phyloP scores from a whole-genome alignment of 2,113 vertebrate genomes.

The Natator depressus region DNA sequence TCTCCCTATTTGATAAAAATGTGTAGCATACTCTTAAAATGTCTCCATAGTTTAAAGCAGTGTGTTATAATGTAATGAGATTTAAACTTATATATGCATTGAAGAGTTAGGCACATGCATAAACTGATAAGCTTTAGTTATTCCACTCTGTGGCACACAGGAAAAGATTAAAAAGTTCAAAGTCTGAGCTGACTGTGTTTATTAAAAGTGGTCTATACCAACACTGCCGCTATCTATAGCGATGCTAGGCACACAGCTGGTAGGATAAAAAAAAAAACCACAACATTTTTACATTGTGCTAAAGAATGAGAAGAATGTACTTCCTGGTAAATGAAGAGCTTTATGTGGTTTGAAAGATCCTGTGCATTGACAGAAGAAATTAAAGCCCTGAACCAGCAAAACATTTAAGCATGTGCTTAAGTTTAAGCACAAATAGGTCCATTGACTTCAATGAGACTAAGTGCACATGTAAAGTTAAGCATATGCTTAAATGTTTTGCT shows the following conservation, averaged over 20 bases:
- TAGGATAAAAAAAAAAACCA: constrained; percentile 48
- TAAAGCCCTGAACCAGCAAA: neutral
- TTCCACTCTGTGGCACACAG: constrained; percentile 50
- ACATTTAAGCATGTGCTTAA: neutral
- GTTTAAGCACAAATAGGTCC: neutral
- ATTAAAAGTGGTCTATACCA: constrained; percentile 19
- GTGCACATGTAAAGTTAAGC: neutral
- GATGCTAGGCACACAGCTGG: constrained; percentile 13
- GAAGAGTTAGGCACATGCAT: constrained; percentile 63
- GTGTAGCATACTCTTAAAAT: constrained; percentile 67
- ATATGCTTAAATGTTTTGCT: neutral
- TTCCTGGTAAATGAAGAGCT: neutral
- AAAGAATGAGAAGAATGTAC: neutral
- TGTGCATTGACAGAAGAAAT: neutral
- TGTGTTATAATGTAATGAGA: constrained; percentile 72
- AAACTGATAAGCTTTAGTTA: constrained; percentile 61
- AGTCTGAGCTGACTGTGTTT: constrained; percentile 12
- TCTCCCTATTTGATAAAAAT: constrained; percentile 66
- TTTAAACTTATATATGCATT: constrained; percentile 67
- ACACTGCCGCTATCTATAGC: neutral
- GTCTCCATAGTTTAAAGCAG: constrained; percentile 59
- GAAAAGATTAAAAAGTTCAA: constrained; percentile 59
- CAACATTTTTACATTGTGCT: constrained; percentile 27
- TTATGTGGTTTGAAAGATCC: neutral
- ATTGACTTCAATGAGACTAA: neutral